Base-by-base conservation (phyloP, 1,140 invertebrate genomes). In the Bombus waltoni region DNA sequence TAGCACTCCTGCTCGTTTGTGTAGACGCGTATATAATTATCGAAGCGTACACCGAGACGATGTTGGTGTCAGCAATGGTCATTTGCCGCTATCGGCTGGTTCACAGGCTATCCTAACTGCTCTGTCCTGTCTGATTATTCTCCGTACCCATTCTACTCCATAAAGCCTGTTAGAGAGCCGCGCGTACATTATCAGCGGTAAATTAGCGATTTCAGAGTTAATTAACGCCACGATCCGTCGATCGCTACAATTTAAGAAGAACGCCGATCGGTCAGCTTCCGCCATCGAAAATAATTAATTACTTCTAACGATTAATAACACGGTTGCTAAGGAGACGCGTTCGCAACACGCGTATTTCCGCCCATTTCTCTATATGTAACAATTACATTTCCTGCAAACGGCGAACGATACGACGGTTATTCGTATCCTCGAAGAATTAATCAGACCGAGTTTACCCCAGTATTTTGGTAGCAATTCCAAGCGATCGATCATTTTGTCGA, bases 11-110 rank as follows among this genome's bases (percentile, higher is more conserved):
- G 82, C 38, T 75, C 71, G 80, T 70, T 73, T 86, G 89, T 89
- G 90, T 92, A 90, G 92, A 93, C 89, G 88, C 78, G 78, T 92
- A 90, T 92, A 91, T 94, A 93, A 94, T 93, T 93, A 93, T 92
- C 89, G 86, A 78, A 86, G 87, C 90, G 91, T 88, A 89, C 84
- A 93, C 89, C 92, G 87, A 89, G 87, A 92, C 88, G 88, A 90
- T 83, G 86, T 81, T 86, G 80, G 80, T 83, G 89, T 92, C 88
- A 93, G 92, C 92, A 93, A 92, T 91, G 91, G 92, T 92, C 92
- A 92, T 93, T 93, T 89, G 85, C 88, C 84, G 87, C 80, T 92
- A 93, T 89, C 92, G 91, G 91, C 81, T 83, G 81, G 77, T 85
- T 87, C 86, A 82, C 89, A 89, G 86, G 87, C 83, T 89, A 90